These are phyloP conservation scores for Porites australiensis DNA, from an alignment of 64 coral and sea anemone genomes.

Conservation along the genomic window DNA sequence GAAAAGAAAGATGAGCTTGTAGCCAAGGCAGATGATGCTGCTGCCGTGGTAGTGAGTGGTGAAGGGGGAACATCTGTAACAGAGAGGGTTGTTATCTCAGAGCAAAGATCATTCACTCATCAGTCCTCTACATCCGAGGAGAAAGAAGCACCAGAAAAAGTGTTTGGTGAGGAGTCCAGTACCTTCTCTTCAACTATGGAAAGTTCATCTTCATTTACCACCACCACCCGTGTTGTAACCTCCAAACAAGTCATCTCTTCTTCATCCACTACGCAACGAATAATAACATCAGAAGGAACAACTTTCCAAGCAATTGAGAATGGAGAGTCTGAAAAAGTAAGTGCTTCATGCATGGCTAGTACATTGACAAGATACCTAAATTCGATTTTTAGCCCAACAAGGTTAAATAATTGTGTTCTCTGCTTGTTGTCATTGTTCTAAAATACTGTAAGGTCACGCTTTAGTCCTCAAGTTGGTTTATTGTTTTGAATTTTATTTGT, in stretches of 20 bases:
- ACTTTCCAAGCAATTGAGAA: slow-evolving; percentile 75
- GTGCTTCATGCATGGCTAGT: slow-evolving; percentile 19
- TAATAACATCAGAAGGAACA: slow-evolving; percentile 79
- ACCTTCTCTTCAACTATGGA: slow-evolving; percentile 37
- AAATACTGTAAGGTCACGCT: too few relatives aligned
- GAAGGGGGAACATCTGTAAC: slow-evolving; percentile 58
- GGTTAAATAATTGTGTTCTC: too few relatives aligned
- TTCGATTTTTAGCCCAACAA: too few relatives aligned
- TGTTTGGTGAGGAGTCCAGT: slow-evolving; percentile 25
- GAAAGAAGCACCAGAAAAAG: slow-evolving; percentile 59
- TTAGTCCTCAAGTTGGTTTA: too few relatives aligned
- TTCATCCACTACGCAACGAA: slow-evolving; percentile 74
- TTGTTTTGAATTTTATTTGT: too few relatives aligned
- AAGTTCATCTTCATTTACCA: slow-evolving; percentile 69
- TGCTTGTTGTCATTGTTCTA: too few relatives aligned
- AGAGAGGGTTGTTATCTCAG: slow-evolving; percentile 41
- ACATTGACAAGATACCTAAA: too few relatives aligned
- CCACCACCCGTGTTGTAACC: slow-evolving; percentile 79
- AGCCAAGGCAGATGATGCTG: slow-evolving; percentile 39
- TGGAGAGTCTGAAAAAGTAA: slow-evolving; percentile 67
- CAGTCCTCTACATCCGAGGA: slow-evolving; percentile 72
- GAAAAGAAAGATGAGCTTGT: slow-evolving; percentile 20
- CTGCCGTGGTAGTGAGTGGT: neutral
- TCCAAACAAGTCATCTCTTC: slow-evolving; percentile 74
- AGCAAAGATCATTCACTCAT: slow-evolving; percentile 66